Evolutionary conservation across 2,797 vertebrate genomes (phyloP).

Genomic region (Chanos chanos): DNA sequence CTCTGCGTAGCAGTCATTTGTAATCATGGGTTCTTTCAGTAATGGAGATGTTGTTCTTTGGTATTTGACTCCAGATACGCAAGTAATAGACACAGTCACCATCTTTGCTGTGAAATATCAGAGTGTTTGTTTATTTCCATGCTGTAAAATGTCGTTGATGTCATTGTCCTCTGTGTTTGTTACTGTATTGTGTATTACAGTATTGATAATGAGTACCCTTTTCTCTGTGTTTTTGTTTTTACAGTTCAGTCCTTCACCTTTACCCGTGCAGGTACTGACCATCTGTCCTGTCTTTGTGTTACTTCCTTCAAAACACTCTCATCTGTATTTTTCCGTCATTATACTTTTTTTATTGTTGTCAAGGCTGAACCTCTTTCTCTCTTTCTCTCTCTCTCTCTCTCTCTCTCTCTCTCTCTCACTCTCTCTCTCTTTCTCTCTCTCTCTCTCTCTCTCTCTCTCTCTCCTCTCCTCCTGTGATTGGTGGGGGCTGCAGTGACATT

Average conservation of each 20-base stretch:
- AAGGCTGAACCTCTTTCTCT: constrained; percentile 2
- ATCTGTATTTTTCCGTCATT: no score
- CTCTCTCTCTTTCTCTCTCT: neutral
- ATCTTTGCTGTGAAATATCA: no score
- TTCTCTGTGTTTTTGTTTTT: constrained; percentile 66
- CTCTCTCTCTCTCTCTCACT: neutral
- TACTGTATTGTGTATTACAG: no score
- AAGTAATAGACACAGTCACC: no score
- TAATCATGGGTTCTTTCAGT: no score
- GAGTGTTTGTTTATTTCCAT: no score
- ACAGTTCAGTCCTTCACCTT: constrained; percentile 84
- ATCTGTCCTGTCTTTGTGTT: constrained; percentile 58
- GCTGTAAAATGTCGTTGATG: no score
- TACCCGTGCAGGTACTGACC: constrained; percentile 77
- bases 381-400: neutral
- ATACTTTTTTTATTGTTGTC: no score
- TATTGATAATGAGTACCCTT: constrained; percentile 16
- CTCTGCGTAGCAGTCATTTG: neutral
- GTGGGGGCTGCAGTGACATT: constrained; percentile 80
- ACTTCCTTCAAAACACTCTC: no score
- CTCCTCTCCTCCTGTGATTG: no score
- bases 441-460: constrained; percentile 12
- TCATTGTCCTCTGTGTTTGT: neutral
- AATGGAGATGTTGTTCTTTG: no score
- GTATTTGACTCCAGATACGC: no score